Evolutionary conservation across 1,140 invertebrate genomes (phyloP), one percentile per base, ranked within the genome.

Genomic region (Drosophila eugracilis): DNA sequence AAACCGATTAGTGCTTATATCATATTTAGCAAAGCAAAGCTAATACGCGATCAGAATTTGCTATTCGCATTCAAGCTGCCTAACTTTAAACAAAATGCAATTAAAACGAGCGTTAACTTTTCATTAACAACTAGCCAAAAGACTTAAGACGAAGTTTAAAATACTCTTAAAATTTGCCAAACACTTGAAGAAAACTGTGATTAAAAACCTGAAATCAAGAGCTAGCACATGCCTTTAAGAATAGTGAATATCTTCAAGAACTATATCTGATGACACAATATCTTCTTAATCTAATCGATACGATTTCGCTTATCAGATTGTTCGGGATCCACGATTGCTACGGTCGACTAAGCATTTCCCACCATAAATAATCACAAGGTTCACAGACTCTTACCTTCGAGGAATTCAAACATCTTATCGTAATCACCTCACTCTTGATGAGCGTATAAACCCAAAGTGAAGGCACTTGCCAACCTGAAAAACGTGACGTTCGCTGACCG

Each of bases 401-500:
- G 42, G 22, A 34, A 21, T 6, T 6, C 15, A 17, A 50, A 34
- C 21, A 15, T 26, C 58, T 42, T 66, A 67, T 52, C 45, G 44
- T n/a, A 49, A 41, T 49, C 30, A 5, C 4, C 9, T 3, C 15
- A 50, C 59, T 28, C 26, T 65, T 19, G 10, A 17, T 19, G 32
- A 14, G 55, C 37, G 45, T 28, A n/a, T n/a, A 30, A 30, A 15
- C 36, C 4, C 22, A 1, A 30, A 41, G 50, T 14, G 19, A 24
- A 30, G 24, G 12, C 45, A 34, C 14, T 41, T 41, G 58, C 54
- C 55, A 62, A 24, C 36, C 19, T 24, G 37, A 66, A 67, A 66
- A 67, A 67, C 65, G 65, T 67, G 65, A 83, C 57, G 74, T 60
- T 83, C 22, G 65, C 59, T 59, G 49, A 75, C 65, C 65, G 58